Evolutionary conservation across 2,797 vertebrate genomes (phyloP).

Genomic region (Ceryle rudis): DNA sequence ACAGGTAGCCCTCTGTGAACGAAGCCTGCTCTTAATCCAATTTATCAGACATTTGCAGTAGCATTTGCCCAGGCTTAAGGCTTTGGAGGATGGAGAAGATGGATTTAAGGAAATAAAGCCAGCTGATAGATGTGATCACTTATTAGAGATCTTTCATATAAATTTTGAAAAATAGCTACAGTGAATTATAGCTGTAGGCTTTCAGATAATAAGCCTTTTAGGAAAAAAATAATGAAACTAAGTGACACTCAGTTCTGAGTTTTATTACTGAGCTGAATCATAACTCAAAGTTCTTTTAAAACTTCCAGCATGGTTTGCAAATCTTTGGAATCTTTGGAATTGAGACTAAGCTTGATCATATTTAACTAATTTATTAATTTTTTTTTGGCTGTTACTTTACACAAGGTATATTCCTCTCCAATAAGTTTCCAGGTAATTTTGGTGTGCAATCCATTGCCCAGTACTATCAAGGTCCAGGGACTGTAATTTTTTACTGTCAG

Average conservation of each 20-base stretch:
- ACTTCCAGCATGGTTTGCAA: not conserved
- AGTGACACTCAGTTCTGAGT: not conserved
- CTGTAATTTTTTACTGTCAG: not conserved
- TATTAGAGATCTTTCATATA: conserved; percentile 43
- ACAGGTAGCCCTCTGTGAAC: not conserved
- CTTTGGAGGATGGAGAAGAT: conserved; percentile 22
- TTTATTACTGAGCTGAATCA: conserved; percentile 22
- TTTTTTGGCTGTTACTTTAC: conserved; percentile 8
- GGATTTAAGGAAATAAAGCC: conserved; percentile 28
- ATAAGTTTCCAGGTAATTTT: not conserved
- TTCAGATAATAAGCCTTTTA: conserved; percentile 55
- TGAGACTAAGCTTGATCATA: not conserved
- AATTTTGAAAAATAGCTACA: conserved; percentile 47
- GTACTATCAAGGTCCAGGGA: not conserved
- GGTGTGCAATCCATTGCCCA: not conserved
- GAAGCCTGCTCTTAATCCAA: not conserved
- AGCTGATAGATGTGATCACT: conserved; percentile 33
- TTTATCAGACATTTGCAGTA: not conserved
- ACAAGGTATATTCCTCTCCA: not conserved
- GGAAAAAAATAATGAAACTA: conserved; percentile 29
- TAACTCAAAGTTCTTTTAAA: conserved; percentile 44
- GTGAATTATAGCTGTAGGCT: conserved; percentile 40
- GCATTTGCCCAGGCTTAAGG: not conserved
- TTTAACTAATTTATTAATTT: not conserved
- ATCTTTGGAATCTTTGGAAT: conserved; percentile 37